Conservation (phyloP, 2,888 invertebrate species). For the Ectobius pallidus region DNA sequence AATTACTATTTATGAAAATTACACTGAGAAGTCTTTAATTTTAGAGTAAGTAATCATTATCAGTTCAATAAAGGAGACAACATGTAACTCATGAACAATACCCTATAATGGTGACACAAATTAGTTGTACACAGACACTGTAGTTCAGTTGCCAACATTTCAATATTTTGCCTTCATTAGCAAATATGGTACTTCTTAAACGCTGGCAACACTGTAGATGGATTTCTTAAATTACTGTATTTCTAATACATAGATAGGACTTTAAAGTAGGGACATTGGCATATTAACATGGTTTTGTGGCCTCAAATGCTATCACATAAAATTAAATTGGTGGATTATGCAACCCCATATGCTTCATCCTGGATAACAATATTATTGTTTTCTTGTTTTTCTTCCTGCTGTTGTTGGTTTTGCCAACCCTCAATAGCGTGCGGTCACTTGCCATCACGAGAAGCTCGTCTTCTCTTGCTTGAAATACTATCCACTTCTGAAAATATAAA, state of each 20-base stretch:
- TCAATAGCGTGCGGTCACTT: constrained; percentile 65
- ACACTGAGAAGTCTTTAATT: too few relatives aligned
- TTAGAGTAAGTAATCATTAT: too few relatives aligned
- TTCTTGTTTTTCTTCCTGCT: constrained; percentile 14
- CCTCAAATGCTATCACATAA: constrained; percentile 8
- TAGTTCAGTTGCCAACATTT: neutral
- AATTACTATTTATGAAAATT: too few relatives aligned
- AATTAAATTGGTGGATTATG: neutral
- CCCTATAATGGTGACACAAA: constrained; percentile 2
- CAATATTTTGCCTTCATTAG: neutral
- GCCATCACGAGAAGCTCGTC: constrained; percentile 73
- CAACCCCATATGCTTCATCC: constrained; percentile 13
- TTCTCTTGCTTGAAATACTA: constrained; percentile 57
- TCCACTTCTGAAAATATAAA: constrained; percentile 50
- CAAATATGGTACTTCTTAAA: too few relatives aligned
- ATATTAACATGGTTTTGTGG: neutral
- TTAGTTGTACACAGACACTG: constrained; percentile 15
- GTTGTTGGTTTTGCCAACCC: constrained; percentile 8
- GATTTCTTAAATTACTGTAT: neutral
- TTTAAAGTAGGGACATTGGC: neutral
- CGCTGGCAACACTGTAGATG: neutral
- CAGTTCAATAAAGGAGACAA: too few relatives aligned
- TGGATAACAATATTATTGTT: neutral
- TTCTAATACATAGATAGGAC: neutral
- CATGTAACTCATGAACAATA: neutral